These are phyloP conservation scores for Sternotherus odoratus DNA, from an alignment of 2,797 vertebrate genomes.

Conservation along the genomic window DNA sequence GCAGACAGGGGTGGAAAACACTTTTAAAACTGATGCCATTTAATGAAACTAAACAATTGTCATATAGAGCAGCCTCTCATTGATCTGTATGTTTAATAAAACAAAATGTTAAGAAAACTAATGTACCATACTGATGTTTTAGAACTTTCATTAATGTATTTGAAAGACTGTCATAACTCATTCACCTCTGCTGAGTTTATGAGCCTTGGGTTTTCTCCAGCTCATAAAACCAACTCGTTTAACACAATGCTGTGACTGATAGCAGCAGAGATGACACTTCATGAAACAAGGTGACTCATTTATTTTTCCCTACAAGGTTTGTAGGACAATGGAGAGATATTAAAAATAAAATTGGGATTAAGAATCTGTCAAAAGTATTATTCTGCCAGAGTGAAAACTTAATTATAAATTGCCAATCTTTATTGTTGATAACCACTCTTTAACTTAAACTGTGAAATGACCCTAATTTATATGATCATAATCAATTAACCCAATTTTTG, in stretches of 20 bases:
- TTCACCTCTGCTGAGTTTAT: slow-evolving; percentile 83
- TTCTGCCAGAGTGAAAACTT: background rate
- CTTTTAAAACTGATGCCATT: slow-evolving; percentile 51
- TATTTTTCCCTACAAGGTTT: background rate
- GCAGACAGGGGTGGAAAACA: background rate
- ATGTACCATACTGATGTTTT: slow-evolving; percentile 83
- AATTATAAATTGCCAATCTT: background rate
- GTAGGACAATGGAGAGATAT: slow-evolving; percentile 45
- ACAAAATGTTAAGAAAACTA: slow-evolving; percentile 82
- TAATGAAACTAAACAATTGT: slow-evolving; percentile 73
- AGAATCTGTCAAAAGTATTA: slow-evolving; percentile 26
- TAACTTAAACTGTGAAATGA: background rate
- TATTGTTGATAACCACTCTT: background rate
- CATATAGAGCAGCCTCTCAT: slow-evolving; percentile 70
- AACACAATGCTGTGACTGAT: slow-evolving; percentile 73
- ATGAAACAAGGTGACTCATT: slow-evolving; percentile 79
- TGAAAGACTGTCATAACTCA: slow-evolving; percentile 81
- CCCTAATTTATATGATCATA: background rate
- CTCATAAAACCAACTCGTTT: slow-evolving; percentile 80
- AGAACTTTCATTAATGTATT: slow-evolving; percentile 81
- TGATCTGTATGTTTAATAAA: slow-evolving; percentile 82
- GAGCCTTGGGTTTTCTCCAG: slow-evolving; percentile 78
- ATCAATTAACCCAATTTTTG: background rate
- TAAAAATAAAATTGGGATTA: slow-evolving; percentile 45
- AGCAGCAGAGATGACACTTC: slow-evolving; percentile 70